Evolutionary conservation across 2,113 vertebrate species (phyloP).

Genomic region (Speoplatyrhinus poulsoni): DNA sequence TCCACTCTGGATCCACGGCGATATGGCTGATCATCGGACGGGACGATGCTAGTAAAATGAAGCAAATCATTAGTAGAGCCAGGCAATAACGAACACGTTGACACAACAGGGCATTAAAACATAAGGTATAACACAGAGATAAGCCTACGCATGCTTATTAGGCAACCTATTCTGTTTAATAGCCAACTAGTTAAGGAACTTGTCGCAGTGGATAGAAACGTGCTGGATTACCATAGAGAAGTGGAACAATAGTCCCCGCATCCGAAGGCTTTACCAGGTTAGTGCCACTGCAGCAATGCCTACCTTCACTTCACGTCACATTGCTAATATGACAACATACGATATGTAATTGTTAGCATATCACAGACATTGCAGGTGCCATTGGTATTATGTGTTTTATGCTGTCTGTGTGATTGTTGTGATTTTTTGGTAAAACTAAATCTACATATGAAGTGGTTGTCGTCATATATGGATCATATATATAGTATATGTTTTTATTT

Average conservation of each 20-base stretch:
- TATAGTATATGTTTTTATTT: no score
- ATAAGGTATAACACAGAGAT: constrained; percentile 5
- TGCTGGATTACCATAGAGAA: constrained; percentile 59
- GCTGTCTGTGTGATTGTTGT: no score
- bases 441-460: no score
- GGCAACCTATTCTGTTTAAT: constrained; percentile 32
- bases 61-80: constrained; percentile 7
- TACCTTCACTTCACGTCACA: neutral
- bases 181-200: constrained; percentile 66
- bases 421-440: no score
- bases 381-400: neutral
- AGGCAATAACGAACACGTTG: constrained; percentile 1
- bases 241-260: constrained; percentile 69
- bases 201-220: constrained; percentile 73
- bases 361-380: constrained; percentile 56
- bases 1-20: constrained; percentile 58
- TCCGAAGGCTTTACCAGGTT: constrained; percentile 59
- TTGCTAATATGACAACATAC: neutral
- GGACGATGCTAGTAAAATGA: constrained; percentile 56
- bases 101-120: constrained; percentile 18
- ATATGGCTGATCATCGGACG: constrained; percentile 62
- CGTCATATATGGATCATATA: no score
- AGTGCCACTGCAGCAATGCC: constrained; percentile 32
- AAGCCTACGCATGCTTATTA: neutral
- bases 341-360: constrained; percentile 5